A percentile compares a stretch with the other conserved stretches of the same genome.
These are phyloP conservation scores for Amniataba percoides DNA, from an alignment of 2,797 vertebrate species.

Conservation along the genomic window DNA sequence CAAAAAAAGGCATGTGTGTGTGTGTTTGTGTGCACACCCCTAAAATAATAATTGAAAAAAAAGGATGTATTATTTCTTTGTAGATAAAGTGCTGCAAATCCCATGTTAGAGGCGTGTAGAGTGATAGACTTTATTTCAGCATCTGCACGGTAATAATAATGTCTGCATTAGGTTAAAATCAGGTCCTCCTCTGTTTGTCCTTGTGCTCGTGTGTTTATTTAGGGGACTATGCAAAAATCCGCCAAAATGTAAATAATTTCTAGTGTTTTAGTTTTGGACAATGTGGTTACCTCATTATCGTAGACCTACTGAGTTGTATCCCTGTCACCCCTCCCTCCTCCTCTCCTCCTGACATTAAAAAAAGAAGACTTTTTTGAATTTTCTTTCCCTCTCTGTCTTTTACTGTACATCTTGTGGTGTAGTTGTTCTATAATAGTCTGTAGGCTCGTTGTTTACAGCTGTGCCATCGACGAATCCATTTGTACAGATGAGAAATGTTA, in stretches of 20 bases:
- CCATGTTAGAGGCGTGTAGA: constrained; percentile 73
- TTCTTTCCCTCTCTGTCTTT: constrained; percentile 25
- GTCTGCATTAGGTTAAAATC: constrained; percentile 66
- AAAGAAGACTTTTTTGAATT: constrained; percentile 41
- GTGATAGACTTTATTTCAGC: constrained; percentile 64
- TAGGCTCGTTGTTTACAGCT: constrained; percentile 68
- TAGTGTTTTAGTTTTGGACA: constrained; percentile 63
- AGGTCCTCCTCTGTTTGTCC: constrained; percentile 75
- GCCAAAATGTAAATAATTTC: constrained; percentile 77
- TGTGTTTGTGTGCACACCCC: constrained; percentile 56
- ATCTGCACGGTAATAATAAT: constrained; percentile 87
- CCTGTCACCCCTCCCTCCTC: background rate
- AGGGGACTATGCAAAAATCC: constrained; percentile 79
- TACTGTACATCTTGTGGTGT: constrained; percentile 68
- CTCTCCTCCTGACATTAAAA: constrained; percentile 31
- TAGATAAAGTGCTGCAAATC: constrained; percentile 74
- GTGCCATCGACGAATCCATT: constrained; percentile 59
- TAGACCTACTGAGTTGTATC: constrained; percentile 52
- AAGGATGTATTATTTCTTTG: constrained; percentile 72
- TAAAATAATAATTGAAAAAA: constrained; percentile 43
- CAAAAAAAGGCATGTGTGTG: constrained; percentile 24
- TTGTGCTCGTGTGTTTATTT: constrained; percentile 79
- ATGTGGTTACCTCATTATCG: constrained; percentile 71
- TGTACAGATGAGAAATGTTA: constrained; percentile 77
- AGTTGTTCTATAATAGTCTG: constrained; percentile 59